A percentile compares a stretch with the other conserved stretches of the same genome.
Evolutionary conservation across 2,113 vertebrate genomes (phyloP).

Genomic region (Bolborhynchus lineola): DNA sequence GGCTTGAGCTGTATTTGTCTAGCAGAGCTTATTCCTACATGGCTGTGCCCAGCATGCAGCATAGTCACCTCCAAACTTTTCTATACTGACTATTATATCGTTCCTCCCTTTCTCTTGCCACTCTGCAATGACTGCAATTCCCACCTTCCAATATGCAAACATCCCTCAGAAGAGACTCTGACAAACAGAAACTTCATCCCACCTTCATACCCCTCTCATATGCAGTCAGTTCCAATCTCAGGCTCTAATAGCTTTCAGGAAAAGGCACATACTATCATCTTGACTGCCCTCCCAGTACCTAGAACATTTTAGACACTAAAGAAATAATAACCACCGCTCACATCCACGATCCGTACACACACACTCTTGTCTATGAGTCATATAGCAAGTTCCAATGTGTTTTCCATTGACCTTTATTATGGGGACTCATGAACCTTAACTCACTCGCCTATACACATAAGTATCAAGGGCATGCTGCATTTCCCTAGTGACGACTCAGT

Average conservation of each 20-base stretch:
- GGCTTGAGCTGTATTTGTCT: not conserved
- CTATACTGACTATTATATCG: not conserved
- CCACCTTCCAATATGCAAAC: not conserved
- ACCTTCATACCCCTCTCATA: not conserved
- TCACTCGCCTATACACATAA: not conserved
- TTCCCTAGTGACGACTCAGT: not conserved
- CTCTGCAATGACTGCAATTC: not conserved
- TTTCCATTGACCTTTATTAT: slow-evolving; percentile 25
- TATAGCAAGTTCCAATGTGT: not conserved
- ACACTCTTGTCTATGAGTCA: not conserved
- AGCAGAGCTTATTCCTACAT: not conserved
- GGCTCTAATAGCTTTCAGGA: not conserved
- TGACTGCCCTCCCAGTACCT: not conserved
- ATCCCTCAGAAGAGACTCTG: not conserved
- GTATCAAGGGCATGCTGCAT: not conserved
- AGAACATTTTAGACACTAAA: not conserved
- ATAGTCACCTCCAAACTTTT: not conserved
- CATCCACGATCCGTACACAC: not conserved
- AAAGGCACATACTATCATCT: not conserved
- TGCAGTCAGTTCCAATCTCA: not conserved
- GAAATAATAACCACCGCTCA: not conserved
- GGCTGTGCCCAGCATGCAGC: not conserved
- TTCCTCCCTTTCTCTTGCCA: not conserved
- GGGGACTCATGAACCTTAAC: not conserved
- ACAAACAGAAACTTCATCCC: not conserved